Evolutionary conservation across 2,888 invertebrate genomes (phyloP).

Genomic region (Glaucopsyche alexis): DNA sequence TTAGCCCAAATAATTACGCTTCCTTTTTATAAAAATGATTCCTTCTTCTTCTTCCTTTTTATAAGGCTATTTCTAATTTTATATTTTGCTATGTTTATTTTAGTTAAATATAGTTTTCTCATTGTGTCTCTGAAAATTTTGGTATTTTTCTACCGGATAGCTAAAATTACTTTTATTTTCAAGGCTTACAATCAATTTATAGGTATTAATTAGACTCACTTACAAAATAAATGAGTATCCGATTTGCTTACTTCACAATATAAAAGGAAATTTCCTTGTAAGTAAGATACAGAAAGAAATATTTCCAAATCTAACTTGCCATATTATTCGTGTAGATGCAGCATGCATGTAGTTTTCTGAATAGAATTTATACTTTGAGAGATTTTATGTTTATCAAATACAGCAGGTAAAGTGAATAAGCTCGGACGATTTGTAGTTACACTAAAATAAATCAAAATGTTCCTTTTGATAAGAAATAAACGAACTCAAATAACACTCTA

Average conservation of each 20-base stretch:
- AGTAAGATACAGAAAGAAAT: not conserved
- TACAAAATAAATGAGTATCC: too few species aligned
- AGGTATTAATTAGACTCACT: too few species aligned
- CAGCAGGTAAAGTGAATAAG: not conserved
- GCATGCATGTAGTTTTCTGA: conserved; percentile 4
- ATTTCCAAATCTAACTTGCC: not conserved
- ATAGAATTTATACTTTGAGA: not conserved
- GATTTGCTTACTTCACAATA: too few species aligned
- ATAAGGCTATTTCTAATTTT: not conserved
- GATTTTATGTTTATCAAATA: conserved; percentile 9
- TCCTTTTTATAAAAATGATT: not conserved
- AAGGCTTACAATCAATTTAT: too few species aligned
- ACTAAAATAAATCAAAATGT: not conserved
- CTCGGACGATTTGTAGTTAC: not conserved
- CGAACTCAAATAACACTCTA: not conserved
- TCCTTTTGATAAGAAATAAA: not conserved
- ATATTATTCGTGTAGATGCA: not conserved
- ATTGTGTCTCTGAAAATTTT: not conserved
- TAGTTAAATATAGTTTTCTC: not conserved
- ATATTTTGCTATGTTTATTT: not conserved
- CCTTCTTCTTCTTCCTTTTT: not conserved
- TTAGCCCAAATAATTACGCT: not conserved
- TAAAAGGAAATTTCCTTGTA: too few species aligned
- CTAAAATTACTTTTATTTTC: too few species aligned
- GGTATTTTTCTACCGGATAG: too few species aligned